phyloP scores from a whole-genome alignment of 2,797 vertebrate genomes.

The Takifugu ocellatus region DNA sequence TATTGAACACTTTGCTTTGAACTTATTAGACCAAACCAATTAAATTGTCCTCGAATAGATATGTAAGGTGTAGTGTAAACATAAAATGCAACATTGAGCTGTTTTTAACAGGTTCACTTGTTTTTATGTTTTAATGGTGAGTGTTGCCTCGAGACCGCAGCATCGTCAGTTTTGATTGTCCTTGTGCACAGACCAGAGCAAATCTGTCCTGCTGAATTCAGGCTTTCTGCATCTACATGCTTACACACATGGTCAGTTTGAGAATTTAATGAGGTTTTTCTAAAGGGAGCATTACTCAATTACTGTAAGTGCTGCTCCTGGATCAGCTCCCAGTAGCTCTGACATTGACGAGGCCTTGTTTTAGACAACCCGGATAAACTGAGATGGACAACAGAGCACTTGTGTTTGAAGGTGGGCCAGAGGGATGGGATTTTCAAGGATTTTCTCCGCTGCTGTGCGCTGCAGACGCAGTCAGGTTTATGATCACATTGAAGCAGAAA shows the following conservation, averaged over 20 bases:
- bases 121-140: conserved; percentile 8
- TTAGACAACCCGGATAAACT: conserved; percentile 14
- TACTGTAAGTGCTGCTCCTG: conserved; percentile 65
- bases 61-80: conserved; percentile 29
- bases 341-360: conserved; percentile 27
- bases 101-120: conserved; percentile 5
- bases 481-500: background rate
- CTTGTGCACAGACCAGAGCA: conserved; percentile 9
- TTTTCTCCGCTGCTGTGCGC: conserved; percentile 2
- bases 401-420: conserved; percentile 45
- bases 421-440: conserved; percentile 23
- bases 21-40: conserved; percentile 10
- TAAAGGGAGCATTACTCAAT: conserved; percentile 61
- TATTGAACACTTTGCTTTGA: conserved; percentile 1
- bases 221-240: conserved; percentile 50
- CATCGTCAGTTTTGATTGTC: conserved; percentile 6
- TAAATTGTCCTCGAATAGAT: conserved; percentile 39
- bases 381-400: too few species aligned
- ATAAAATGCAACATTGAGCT: conserved; percentile 2
- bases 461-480: conserved; percentile 1
- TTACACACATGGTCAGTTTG: conserved; percentile 51
- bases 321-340: conserved; percentile 39
- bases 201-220: conserved; percentile 48
- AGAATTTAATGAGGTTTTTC: conserved; percentile 72
- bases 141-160: background rate